Evolutionary conservation across 2,113 vertebrate species (phyloP), one percentile per base, ranked within the genome.

Genomic region (Cygnus atratus): DNA sequence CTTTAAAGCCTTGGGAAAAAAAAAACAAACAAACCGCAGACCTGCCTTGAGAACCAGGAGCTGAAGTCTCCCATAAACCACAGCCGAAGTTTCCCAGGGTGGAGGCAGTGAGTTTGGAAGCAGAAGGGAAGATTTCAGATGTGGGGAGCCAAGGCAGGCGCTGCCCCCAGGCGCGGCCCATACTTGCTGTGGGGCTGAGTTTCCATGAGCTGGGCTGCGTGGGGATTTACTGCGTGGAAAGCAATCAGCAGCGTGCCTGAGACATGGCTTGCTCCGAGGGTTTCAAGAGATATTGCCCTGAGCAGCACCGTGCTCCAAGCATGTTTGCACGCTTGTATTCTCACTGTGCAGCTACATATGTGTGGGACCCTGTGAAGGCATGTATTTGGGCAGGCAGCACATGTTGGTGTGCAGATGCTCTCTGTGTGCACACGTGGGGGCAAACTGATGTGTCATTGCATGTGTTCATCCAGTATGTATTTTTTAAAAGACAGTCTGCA

Each of bases 131-230:
- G 66, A 76, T 72, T 2, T 66, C 74, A 75, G 89, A 75, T 91
- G 81, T 0, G 1, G 62, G 67, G 65, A 96, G 74, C 62, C 52
- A 90, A 67, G 0, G 4, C 43, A 35, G 50, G 63, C 2, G 4
- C 63, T 84, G 59, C 0, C 17, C 25, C 55, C 63, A 5, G 62
- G 55, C 44, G 21, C 37, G 55, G 59, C 15, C n/a, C 68, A 46
- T 75, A 87, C 59, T 95, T 94, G 96, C 79, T 96, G 87, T 33
- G 11, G 80, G 88, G 95, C 94, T 86, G 96, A 94, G 52, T 95
- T 94, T 95, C 95, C 95, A 95, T 89, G 39, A 95, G 80, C 66
- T 1, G 10, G 37, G 10, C 72, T 39, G 39, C 18, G 28, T 35
- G 14, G 39, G 5, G 72, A 58, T 91, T 84, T 74, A 67, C 85